Base-by-base conservation (phyloP, 2,113 vertebrate genomes). In the Oncorhynchus nerka region DNA sequence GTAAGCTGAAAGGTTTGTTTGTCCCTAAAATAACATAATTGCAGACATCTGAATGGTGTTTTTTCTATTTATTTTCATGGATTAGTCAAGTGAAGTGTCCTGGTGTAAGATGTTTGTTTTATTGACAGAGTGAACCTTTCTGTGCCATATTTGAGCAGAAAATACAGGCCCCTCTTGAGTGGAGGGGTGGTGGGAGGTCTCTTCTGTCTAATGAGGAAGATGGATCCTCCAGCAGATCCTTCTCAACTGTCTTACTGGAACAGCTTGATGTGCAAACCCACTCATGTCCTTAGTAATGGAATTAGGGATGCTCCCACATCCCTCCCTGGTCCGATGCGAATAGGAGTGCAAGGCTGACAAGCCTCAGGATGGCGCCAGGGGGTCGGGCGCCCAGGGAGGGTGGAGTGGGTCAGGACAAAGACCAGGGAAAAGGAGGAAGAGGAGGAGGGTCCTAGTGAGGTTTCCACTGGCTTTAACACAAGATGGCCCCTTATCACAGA, bases 261-360 rank as follows among this genome's bases (percentile, higher is more conserved):
- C 85, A 87, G 89, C 80, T 85, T 87, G 87, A 92, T 89, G 87
- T 87, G 87, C 81, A 87, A 93, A 93, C 80, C 90, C 89, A 92
- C 86, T 92, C 86, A 91, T 89, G 89, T 88, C 83, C 77, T 84
- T 26, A 68, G 71, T 90, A 90, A 94, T 88, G 87, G 74, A 84
- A 92, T 94, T 86, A 92, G 32, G 70, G 75, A 91, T 78, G 88
- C 89, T 88, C 76, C 84, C 83, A 79, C 9, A 45, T 45, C 80
- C 88, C 84, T 32, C 79, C 87, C 73, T 76, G 80, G 80, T 84
- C 78, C 75, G 79, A 28, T 75, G 75, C 73, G 71, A 84, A 84
- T 76, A 68, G 73, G 68, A 30, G 62, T 26, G 45, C 57, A 77
- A 19, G 20, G 39, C 20, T n/a, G 20, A 73, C 68, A 64, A 74